Percentiles rank a stretch among this genome's conserved stretches.
Conservation (phyloP, 2,888 invertebrate genomes). For the Sceliomorpha sp. region DNA sequence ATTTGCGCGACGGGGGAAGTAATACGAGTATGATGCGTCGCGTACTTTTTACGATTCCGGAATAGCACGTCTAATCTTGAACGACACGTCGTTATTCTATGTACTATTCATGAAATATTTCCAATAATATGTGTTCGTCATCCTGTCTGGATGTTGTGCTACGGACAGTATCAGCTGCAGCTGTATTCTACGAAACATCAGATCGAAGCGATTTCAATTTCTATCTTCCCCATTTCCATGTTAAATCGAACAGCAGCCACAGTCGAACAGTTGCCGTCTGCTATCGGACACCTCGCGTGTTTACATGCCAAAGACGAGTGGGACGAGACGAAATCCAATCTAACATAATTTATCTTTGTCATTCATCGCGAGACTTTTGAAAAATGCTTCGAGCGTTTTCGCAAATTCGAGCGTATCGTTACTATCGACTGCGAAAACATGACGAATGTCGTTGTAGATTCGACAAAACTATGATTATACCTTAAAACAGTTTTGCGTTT, state of each 20-base stretch:
- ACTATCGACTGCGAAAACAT: conserved; percentile 18
- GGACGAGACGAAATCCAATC: conserved; percentile 48
- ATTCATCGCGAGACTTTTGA: conserved; percentile 14
- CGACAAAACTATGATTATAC: conserved; percentile 14
- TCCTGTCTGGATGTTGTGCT: conserved; percentile 33
- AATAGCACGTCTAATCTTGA: conserved; percentile 15
- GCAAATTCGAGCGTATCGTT: conserved; percentile 22
- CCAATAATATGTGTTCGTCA: conserved; percentile 33
- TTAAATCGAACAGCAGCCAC: conserved; percentile 46
- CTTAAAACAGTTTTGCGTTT: conserved; percentile 17
- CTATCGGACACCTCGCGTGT: conserved; percentile 43
- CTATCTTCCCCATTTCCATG: conserved; percentile 38
- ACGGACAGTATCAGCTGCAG: conserved; percentile 36
- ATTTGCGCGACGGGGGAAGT: no score
- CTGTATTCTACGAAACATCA: conserved; percentile 38
- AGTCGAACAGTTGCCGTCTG: conserved; percentile 43
- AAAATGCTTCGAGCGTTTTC: conserved; percentile 31
- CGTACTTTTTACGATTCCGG: conserved; percentile 13
- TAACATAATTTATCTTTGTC: conserved; percentile 43
- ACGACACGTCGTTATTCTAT: conserved; percentile 13
- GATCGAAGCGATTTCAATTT: conserved; percentile 44
- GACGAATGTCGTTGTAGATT: conserved; percentile 19
- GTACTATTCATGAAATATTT: conserved; percentile 46
- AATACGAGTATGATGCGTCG: conserved; percentile 16
- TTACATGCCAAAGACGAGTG: conserved; percentile 41